Evolutionary conservation across 2,888 invertebrate species (phyloP).

Genomic region (Hemithea aestivaria): DNA sequence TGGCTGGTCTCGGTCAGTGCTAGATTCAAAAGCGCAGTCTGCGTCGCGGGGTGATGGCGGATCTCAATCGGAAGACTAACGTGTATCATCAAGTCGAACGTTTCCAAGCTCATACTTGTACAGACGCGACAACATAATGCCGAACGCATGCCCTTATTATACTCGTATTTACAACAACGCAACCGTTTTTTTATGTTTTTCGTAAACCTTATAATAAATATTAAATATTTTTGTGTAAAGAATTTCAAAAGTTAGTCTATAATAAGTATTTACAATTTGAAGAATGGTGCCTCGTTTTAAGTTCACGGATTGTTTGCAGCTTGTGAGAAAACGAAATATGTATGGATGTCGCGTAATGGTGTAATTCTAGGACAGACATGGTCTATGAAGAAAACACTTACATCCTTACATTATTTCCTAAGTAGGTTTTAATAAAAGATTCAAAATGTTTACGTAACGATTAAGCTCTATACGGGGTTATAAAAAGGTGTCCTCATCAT

Average conservation of each 20-base stretch:
- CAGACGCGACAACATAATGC: too few relatives aligned
- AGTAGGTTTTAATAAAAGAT: slow-evolving; percentile 35
- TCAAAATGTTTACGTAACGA: slow-evolving; percentile 44
- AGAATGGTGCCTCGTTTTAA: slow-evolving; percentile 2
- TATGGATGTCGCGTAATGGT: too few relatives aligned
- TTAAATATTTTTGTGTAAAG: slow-evolving; percentile 14
- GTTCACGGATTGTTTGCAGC: neutral
- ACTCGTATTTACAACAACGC: slow-evolving; percentile 3
- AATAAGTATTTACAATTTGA: slow-evolving; percentile 15
- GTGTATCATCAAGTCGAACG: too few relatives aligned
- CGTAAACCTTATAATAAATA: too few relatives aligned
- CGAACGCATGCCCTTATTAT: too few relatives aligned
- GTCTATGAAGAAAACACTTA: slow-evolving; percentile 23
- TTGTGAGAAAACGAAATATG: too few relatives aligned
- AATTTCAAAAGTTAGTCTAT: slow-evolving; percentile 16
- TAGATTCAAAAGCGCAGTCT: too few relatives aligned
- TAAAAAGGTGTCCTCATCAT: slow-evolving; percentile 36
- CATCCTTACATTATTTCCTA: slow-evolving; percentile 21
- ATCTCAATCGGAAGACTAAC: too few relatives aligned
- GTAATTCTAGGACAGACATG: slow-evolving; percentile 5
- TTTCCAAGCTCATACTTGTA: too few relatives aligned
- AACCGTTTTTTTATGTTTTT: too few relatives aligned
- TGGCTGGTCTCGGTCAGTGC: too few relatives aligned
- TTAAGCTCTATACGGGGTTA: slow-evolving; percentile 59
- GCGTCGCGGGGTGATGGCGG: too few relatives aligned